phyloP scores from a whole-genome alignment of 2,888 invertebrate genomes.

The Salpingus planirostris region DNA sequence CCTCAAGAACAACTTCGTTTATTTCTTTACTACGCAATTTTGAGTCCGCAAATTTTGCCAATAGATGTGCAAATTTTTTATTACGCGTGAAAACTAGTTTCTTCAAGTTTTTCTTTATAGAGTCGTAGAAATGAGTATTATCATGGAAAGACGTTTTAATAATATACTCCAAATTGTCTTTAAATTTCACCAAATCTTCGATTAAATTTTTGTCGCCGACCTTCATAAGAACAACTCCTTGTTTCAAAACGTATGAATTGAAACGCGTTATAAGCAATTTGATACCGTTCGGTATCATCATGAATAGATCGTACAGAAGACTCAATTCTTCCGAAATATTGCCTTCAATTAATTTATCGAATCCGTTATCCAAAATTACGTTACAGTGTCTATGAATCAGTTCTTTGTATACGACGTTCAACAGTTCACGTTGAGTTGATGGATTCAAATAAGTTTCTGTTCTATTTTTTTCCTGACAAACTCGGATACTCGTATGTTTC shows the following conservation, averaged over 20 bases:
- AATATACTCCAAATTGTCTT: slow-evolving; percentile 89
- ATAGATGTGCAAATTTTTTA: slow-evolving; percentile 94
- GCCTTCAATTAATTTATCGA: slow-evolving; percentile 79
- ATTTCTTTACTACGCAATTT: slow-evolving; percentile 91
- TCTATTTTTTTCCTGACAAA: slow-evolving; percentile 84
- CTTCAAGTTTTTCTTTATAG: slow-evolving; percentile 90
- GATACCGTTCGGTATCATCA: slow-evolving; percentile 84
- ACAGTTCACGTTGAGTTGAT: slow-evolving; percentile 73
- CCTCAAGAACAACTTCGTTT: slow-evolving; percentile 91
- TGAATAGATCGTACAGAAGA: slow-evolving; percentile 81
- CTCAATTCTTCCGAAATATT: slow-evolving; percentile 75
- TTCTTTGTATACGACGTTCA: slow-evolving; percentile 83
- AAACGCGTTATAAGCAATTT: slow-evolving; percentile 77
- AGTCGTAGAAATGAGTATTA: slow-evolving; percentile 77
- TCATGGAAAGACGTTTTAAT: slow-evolving; percentile 78
- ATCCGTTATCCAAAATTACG: slow-evolving; percentile 79
- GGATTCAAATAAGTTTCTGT: slow-evolving; percentile 73
- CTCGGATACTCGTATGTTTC: slow-evolving; percentile 55
- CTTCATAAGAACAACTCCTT: slow-evolving; percentile 87
- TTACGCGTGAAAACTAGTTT: slow-evolving; percentile 91
- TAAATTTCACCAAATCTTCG: slow-evolving; percentile 87
- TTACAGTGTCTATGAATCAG: slow-evolving; percentile 80
- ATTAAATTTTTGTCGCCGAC: slow-evolving; percentile 91
- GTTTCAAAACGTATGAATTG: slow-evolving; percentile 86
- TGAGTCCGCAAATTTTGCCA: slow-evolving; percentile 95